These are phyloP conservation scores for Callospermophilus lateralis DNA, from an alignment of 2,113 vertebrate species.

Conservation along the genomic window DNA sequence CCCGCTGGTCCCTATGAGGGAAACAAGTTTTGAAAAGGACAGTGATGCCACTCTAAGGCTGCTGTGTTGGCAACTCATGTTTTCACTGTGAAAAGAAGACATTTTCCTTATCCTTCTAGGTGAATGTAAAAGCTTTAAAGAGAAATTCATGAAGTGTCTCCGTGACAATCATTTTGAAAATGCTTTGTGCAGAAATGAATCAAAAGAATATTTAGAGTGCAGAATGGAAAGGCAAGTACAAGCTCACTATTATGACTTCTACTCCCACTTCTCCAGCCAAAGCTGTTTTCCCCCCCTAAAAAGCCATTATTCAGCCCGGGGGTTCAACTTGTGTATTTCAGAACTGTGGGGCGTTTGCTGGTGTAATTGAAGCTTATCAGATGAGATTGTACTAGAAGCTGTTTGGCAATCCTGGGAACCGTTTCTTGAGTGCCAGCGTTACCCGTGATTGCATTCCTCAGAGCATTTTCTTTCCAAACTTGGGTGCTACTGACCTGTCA, in stretches of 20 bases:
- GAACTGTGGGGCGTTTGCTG: background rate
- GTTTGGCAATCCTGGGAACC: background rate
- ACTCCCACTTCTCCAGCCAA: background rate
- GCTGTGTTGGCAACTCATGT: accelerated
- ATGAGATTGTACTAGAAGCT: background rate
- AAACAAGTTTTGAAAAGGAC: background rate
- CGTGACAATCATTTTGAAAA: constrained; percentile 90
- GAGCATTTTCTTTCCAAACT: background rate
- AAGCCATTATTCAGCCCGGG: background rate
- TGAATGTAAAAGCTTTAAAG: constrained; percentile 94
- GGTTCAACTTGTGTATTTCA: background rate
- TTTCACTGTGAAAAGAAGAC: accelerated
- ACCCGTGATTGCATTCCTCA: background rate
- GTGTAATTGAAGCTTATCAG: background rate
- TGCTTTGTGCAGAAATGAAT: constrained; percentile 91
- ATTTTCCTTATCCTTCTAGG: constrained; percentile 84
- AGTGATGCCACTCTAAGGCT: accelerated
- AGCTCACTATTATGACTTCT: accelerated
- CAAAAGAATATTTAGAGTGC: constrained; percentile 95
- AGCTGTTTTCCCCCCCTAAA: accelerated
- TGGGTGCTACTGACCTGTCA: background rate
- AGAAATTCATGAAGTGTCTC: constrained; percentile 95
- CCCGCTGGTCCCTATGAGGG: background rate
- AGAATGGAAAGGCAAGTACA: constrained; percentile 93
- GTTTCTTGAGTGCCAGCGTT: background rate